Percentiles rank a stretch among this genome's conserved stretches.
These are phyloP conservation scores for Dendropsophus ebraccatus DNA, from an alignment of 2,113 vertebrate genomes.

Conservation along the genomic window DNA sequence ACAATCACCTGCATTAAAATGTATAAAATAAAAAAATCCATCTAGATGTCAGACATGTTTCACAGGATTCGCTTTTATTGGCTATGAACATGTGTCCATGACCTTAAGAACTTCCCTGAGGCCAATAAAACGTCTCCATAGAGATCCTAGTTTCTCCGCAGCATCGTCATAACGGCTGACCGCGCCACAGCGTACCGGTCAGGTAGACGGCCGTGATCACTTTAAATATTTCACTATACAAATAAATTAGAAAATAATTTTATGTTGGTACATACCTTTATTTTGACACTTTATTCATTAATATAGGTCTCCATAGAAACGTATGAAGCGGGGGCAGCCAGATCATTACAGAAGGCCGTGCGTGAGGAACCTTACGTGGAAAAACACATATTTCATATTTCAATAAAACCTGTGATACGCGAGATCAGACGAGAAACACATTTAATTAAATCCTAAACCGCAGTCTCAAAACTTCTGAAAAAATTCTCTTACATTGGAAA, in stretches of 20 bases:
- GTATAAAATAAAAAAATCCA: no score
- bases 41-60: no score
- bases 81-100: no score
- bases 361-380: neutral
- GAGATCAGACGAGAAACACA: slow-evolving; percentile 21
- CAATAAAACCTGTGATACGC: neutral
- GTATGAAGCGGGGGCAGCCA: neutral
- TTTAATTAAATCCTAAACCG: neutral
- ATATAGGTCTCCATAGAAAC: slow-evolving; percentile 33
- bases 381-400: neutral
- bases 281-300: neutral
- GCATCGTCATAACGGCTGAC: no score
- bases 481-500: no score
- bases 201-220: no score
- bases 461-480: neutral
- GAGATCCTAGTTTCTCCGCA: no score
- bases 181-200: no score
- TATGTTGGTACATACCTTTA: neutral
- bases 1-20: no score
- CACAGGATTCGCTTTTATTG: no score
- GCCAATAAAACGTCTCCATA: no score
- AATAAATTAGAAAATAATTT: neutral
- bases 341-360: slow-evolving; percentile 1
- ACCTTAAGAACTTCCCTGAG: no score
- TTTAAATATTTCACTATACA: neutral